Conservation (phyloP, 2,888 invertebrate species). For the Ypsolopha sequella region DNA sequence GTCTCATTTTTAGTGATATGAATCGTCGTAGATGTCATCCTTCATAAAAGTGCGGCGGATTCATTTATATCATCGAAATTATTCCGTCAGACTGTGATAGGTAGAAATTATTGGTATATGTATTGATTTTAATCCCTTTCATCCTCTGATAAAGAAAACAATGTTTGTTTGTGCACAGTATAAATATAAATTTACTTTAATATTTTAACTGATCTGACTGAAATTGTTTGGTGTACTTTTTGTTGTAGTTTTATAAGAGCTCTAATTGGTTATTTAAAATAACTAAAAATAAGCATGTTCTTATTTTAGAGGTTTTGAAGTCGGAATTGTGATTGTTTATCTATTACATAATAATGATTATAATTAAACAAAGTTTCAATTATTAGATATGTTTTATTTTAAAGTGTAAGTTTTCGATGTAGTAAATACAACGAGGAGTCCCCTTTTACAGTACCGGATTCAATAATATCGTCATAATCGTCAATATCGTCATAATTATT, state of each 20-base stretch:
- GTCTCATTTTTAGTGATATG: too few species aligned
- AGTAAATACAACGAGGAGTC: too few species aligned
- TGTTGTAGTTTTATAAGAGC: not conserved
- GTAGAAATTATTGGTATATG: not conserved
- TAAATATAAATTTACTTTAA: not conserved
- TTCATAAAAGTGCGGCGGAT: too few species aligned
- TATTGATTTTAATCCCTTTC: not conserved
- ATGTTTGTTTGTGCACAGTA: not conserved
- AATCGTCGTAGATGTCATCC: too few species aligned
- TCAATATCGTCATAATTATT: too few species aligned
- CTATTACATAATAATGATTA: not conserved
- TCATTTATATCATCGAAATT: not conserved
- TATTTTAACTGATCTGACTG: not conserved
- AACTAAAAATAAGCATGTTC: not conserved
- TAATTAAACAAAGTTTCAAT: not conserved
- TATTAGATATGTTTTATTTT: not conserved
- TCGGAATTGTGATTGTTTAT: conserved; percentile 1
- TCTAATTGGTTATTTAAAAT: not conserved
- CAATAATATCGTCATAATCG: too few species aligned
- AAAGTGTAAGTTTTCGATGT: not conserved
- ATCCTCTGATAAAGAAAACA: not conserved
- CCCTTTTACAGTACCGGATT: too few species aligned
- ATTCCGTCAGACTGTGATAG: not conserved
- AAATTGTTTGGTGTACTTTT: not conserved
- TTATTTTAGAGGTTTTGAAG: not conserved